These are phyloP conservation scores for Prenolepis imparis DNA, from an alignment of 2,888 invertebrate species.

Conservation along the genomic window DNA sequence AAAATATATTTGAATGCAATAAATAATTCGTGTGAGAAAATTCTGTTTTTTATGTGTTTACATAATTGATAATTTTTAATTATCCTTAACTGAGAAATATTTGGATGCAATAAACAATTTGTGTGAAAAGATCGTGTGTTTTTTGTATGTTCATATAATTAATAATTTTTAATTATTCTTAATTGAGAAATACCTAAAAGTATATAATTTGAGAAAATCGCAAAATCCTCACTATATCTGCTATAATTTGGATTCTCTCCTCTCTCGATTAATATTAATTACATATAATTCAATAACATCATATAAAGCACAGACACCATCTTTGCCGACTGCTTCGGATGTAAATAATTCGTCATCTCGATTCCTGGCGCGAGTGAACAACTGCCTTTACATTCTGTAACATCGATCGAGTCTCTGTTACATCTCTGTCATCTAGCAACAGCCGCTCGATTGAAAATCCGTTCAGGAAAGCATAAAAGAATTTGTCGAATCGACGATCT, in stretches of 20 bases:
- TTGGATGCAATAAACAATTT: neutral
- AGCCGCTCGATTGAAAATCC: neutral
- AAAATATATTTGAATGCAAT: too few relatives aligned
- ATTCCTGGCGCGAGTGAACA: conserved; percentile 60
- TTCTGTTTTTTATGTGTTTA: neutral
- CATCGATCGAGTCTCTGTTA: conserved; percentile 35
- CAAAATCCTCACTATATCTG: too few relatives aligned
- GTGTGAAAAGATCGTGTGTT: too few relatives aligned
- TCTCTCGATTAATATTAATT: neutral
- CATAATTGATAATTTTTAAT: neutral
- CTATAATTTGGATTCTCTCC: too few relatives aligned
- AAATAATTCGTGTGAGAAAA: too few relatives aligned
- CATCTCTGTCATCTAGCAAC: neutral
- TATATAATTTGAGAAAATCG: too few relatives aligned
- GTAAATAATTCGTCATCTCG: conserved; percentile 36
- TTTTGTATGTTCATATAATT: neutral
- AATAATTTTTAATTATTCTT: neutral
- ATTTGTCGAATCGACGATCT: neutral
- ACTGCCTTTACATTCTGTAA: conserved; percentile 34
- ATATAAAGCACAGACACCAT: conserved; percentile 30
- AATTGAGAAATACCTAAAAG: neutral
- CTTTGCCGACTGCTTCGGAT: conserved; percentile 52
- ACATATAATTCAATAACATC: neutral
- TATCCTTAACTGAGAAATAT: neutral
- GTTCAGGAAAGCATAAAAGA: conserved; percentile 1